Base-by-base conservation (phyloP, 2,113 vertebrate genomes). In the Aegithalos caudatus region DNA sequence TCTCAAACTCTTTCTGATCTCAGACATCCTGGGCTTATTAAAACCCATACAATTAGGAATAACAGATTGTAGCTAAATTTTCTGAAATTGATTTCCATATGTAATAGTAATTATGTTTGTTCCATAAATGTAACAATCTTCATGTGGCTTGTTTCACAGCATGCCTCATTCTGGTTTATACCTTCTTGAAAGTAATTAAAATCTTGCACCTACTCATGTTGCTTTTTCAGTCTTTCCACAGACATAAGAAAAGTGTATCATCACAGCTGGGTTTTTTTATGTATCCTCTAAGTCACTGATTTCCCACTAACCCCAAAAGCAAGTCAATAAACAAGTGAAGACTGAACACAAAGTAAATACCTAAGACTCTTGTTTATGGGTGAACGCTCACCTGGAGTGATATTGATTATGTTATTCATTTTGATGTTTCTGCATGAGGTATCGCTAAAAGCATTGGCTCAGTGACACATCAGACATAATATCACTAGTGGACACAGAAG, bases 131-230 rank as follows among this genome's bases (percentile, higher is more conserved):
- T 22, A 62, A 27, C 20, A 57, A 6, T 58, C 7, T n/a, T 50
- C 22, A 54, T 0, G 0, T 20, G 37, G 22, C 8, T 60, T 85
- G 42, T 69, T 54, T 72, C 25, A 67, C 14, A 61, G 12, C 10
- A 31, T 31, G 6, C 13, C 29, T 29, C 24, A 29, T 18, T 28
- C 10, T 74, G 4, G 2, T 14, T 58, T 42, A 57, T 13, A 28
- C 0, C 4, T 77, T 73, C 24, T 47, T 37, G 40, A 51, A 92
- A 73, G 6, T 23, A 74, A 66, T 76, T 27, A 60, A 74, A 76
- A 91, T 2, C 4, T 44, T 50, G 11, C 6, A 33, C 37, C 45
- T 40, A 24, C 9, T 79, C 10, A 28, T 0, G 0, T 1, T 44
- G 76, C 15, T 85, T 86, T 50, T 69, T 84, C 29, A 54, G 27